A percentile compares a stretch with the other conserved stretches of the same genome.
Conservation (phyloP, 2,888 invertebrate species). For the Phortica magna region DNA sequence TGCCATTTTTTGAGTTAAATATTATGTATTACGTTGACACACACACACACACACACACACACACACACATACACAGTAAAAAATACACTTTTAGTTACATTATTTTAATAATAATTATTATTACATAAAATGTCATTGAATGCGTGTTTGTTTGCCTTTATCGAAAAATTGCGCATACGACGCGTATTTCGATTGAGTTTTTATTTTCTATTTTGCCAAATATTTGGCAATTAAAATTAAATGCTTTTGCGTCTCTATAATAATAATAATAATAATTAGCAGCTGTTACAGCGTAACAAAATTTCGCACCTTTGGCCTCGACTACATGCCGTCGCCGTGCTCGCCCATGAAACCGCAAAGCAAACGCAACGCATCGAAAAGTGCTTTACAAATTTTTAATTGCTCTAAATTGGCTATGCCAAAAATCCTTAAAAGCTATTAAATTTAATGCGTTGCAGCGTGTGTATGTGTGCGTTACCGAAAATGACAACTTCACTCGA, state of each 20-base stretch:
- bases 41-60: too few species aligned
- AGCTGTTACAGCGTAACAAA: slow-evolving; percentile 13
- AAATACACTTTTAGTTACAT: neutral
- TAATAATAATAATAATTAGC: slow-evolving; percentile 24
- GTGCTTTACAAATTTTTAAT: slow-evolving; percentile 24
- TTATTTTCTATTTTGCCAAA: neutral
- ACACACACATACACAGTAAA: too few species aligned
- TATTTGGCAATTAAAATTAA: slow-evolving; percentile 26
- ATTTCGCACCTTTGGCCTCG: neutral
- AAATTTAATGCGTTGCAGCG: slow-evolving; percentile 22
- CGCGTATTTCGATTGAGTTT: neutral
- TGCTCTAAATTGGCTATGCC: slow-evolving; percentile 16
- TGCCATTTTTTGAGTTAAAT: too few species aligned
- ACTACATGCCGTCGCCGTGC: neutral
- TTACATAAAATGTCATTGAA: neutral
- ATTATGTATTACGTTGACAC: too few species aligned
- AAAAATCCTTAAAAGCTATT: slow-evolving; percentile 26
- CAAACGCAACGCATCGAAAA: neutral
- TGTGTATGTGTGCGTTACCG: neutral
- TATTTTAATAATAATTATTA: neutral
- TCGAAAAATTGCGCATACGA: slow-evolving; percentile 3
- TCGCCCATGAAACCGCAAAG: too few species aligned
- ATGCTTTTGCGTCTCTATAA: slow-evolving; percentile 9
- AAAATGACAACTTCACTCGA: neutral
- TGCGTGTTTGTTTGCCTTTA: neutral